phyloP scores from a whole-genome alignment of 2,888 invertebrate genomes.

The Halocaridina rubra region DNA sequence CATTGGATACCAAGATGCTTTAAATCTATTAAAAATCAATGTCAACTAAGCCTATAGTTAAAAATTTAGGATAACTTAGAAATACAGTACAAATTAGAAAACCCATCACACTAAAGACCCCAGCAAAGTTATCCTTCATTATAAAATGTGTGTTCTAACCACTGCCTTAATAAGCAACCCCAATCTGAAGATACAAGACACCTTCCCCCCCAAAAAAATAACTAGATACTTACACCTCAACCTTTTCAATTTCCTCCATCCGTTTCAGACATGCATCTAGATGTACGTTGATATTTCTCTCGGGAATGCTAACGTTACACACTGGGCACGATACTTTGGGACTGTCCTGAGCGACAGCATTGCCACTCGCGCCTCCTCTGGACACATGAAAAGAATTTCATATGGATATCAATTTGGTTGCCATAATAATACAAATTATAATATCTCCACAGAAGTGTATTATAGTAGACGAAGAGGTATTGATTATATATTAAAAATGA shows the following conservation, averaged over 20 bases:
- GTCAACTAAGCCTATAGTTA: too few relatives aligned
- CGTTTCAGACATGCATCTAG: slow-evolving; percentile 71
- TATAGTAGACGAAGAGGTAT: too few relatives aligned
- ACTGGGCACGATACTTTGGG: slow-evolving; percentile 70
- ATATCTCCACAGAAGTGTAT: too few relatives aligned
- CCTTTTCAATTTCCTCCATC: neutral
- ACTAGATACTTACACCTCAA: neutral
- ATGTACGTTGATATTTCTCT: slow-evolving; percentile 70
- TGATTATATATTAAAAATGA: too few relatives aligned
- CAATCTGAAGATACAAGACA: neutral
- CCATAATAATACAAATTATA: too few relatives aligned
- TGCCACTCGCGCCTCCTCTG: neutral
- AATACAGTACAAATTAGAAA: too few relatives aligned
- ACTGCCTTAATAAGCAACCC: neutral
- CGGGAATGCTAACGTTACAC: slow-evolving; percentile 69
- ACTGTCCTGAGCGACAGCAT: neutral
- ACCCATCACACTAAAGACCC: too few relatives aligned
- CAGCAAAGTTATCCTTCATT: too few relatives aligned
- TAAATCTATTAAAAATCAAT: too few relatives aligned
- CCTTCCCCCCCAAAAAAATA: neutral
- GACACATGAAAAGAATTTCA: neutral
- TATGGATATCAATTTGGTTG: too few relatives aligned
- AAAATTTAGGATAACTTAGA: too few relatives aligned
- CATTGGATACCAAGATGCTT: too few relatives aligned
- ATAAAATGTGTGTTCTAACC: neutral